Evolutionary conservation across 2,797 vertebrate species (phyloP), one percentile per base, ranked within the genome.

Genomic region (Poeciliopsis presidionis): DNA sequence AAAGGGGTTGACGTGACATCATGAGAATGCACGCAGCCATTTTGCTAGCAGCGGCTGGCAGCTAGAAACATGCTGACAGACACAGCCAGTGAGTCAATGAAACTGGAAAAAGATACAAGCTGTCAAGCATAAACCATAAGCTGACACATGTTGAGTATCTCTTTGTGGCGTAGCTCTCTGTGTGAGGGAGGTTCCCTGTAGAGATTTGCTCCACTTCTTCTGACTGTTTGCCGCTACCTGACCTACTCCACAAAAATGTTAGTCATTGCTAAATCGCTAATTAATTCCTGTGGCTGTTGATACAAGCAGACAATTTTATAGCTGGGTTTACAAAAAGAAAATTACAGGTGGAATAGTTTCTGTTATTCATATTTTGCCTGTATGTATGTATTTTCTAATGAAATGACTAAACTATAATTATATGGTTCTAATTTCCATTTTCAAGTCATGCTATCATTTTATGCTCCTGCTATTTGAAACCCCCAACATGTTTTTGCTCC

Each of bases 201-300:
- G 63, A 69, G 75, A 53, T 69, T 67, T 76, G 63, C 46, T 53
- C 46, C 30, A 41, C 33, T 69, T 75, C 5, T 75, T 73, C 22
- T 41, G 36, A 39, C 61, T 55, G n/a, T 76, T 73, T 65, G 28
- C 28, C 28, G n/a, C 61, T 43, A 43, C n/a, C 18, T 36, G 41
- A 72, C 61, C 36, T 72, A 53, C 51, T 67, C 57, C 43, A 30
- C 63, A 46, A 16, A 81, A 73, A 73, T 36, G 72, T 49, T 43
- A 43, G 46, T 63, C 39, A 43, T 70, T 14, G 45, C 45, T 46
- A 14, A 46, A 46, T 41, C 51, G n/a, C 61, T 14, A 5, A 47
- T 45, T 43, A 12, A 30, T 51, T 53, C 63, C 25, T 11, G 25
- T 6, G 36, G 47, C 30, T n/a, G 22, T 43, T 69, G 22, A 69